These are phyloP conservation scores for Bolborhynchus lineola DNA, from an alignment of 2,113 vertebrate genomes.

Conservation along the genomic window DNA sequence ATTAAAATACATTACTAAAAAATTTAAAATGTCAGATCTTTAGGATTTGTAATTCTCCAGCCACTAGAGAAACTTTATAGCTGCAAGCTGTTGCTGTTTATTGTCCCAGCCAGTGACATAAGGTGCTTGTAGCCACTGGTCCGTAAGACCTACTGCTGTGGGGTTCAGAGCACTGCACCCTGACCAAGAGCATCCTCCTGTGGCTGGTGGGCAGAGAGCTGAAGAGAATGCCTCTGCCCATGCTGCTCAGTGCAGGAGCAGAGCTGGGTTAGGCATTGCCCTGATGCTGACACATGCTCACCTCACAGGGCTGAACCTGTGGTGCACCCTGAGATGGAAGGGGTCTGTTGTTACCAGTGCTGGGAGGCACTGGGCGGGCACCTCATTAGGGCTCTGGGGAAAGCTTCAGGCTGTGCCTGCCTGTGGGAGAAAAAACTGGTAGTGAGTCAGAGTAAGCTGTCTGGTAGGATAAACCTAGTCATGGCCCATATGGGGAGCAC, in stretches of 20 bases:
- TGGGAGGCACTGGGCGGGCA: rapidly evolving
- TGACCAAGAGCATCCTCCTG: rapidly evolving
- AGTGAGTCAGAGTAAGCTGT: background rate
- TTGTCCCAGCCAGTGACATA: background rate
- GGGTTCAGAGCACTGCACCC: background rate
- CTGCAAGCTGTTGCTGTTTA: background rate
- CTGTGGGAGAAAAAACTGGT: background rate
- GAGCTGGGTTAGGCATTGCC: background rate
- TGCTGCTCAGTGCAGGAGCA: rapidly evolving
- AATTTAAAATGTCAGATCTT: background rate
- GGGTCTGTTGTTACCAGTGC: background rate
- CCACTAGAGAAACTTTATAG: background rate
- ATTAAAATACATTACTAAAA: background rate
- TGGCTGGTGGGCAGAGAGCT: background rate
- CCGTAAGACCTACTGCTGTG: rapidly evolving
- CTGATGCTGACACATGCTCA: rapidly evolving
- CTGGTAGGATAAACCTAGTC: background rate
- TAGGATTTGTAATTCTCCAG: background rate
- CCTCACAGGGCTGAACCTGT: background rate
- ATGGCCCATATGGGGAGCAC: background rate
- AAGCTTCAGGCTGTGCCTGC: background rate
- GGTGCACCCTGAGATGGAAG: rapidly evolving
- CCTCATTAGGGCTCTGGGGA: background rate
- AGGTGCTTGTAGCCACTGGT: background rate
- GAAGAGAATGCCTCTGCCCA: background rate